A percentile compares a stretch with the other conserved stretches of the same genome.
Conservation (phyloP, 2,888 invertebrate genomes). For the Yponomeuta cagnagella region DNA sequence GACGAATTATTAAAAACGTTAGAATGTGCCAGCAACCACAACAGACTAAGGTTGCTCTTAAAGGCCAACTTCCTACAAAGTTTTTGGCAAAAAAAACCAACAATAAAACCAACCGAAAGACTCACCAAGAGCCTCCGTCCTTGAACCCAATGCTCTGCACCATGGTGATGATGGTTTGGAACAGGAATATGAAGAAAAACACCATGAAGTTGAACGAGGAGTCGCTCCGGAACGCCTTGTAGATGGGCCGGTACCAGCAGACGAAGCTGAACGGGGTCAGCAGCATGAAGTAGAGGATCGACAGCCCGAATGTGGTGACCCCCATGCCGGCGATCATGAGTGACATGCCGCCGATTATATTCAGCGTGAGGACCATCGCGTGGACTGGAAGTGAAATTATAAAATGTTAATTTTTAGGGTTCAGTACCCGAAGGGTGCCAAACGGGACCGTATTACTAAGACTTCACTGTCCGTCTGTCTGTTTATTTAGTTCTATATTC, state of each 20-base stretch:
- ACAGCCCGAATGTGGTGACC: slow-evolving; percentile 87
- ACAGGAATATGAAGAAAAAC: slow-evolving; percentile 98
- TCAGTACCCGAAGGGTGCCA: too few relatives aligned
- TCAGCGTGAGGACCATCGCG: slow-evolving; percentile 87
- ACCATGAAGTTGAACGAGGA: slow-evolving; percentile 99
- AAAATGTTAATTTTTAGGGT: slow-evolving; percentile 15
- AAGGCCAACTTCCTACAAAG: neutral
- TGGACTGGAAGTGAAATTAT: slow-evolving; percentile 82
- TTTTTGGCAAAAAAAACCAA: neutral
- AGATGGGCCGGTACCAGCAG: slow-evolving; percentile 99
- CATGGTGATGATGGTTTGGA: slow-evolving; percentile 92
- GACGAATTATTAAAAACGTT: too few relatives aligned
- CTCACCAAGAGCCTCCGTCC: slow-evolving; percentile 88
- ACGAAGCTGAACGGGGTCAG: slow-evolving; percentile 98
- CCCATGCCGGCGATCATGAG: slow-evolving; percentile 79
- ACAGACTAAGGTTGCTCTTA: too few relatives aligned
- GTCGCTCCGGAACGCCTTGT: slow-evolving; percentile 99
- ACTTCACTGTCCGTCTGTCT: too few relatives aligned
- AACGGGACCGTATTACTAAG: too few relatives aligned
- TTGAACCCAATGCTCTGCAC: slow-evolving; percentile 93
- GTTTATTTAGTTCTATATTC: too few relatives aligned
- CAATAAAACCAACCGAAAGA: neutral
- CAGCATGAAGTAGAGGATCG: slow-evolving; percentile 90
- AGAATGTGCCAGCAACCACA: too few relatives aligned
- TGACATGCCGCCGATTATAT: slow-evolving; percentile 90